Percentiles rank a stretch among this genome's conserved stretches.
These are phyloP conservation scores for Nasonovia ribisnigri DNA, from an alignment of 2,888 invertebrate species.

Conservation along the genomic window DNA sequence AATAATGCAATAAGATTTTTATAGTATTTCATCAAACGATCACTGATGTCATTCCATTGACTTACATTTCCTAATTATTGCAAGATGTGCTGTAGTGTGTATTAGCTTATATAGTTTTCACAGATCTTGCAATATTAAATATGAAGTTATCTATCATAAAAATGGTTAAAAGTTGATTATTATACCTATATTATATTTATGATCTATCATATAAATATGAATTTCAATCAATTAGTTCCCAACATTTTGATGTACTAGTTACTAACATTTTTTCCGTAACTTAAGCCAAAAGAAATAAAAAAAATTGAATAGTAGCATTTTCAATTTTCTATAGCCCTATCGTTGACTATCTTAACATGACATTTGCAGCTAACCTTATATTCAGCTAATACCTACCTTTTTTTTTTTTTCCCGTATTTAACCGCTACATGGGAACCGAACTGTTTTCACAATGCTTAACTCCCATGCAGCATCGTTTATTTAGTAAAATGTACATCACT, in stretches of 20 bases:
- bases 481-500: too few species aligned
- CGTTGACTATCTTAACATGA: not conserved
- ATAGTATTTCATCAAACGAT: too few species aligned
- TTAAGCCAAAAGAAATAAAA: not conserved
- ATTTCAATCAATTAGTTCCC: not conserved
- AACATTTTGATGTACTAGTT: not conserved
- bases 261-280: not conserved
- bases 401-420: too few species aligned
- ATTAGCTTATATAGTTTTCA: not conserved
- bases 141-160: not conserved
- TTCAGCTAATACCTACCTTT: too few species aligned
- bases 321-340: not conserved
- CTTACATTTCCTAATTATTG: too few species aligned
- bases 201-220: not conserved
- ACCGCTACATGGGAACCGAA: too few species aligned
- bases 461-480: too few species aligned
- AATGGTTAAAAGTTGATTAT: not conserved
- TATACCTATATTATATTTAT: not conserved
- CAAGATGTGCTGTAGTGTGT: not conserved
- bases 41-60: too few species aligned
- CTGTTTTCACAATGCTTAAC: too few species aligned
- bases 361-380: not conserved
- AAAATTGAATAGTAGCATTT: not conserved
- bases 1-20: too few species aligned
- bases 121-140: not conserved